Percentiles rank a stretch among this genome's conserved stretches.
These are phyloP conservation scores for Lytechinus pictus DNA, from an alignment of 35 echinoderm and acorn worm genomes.

Conservation along the genomic window DNA sequence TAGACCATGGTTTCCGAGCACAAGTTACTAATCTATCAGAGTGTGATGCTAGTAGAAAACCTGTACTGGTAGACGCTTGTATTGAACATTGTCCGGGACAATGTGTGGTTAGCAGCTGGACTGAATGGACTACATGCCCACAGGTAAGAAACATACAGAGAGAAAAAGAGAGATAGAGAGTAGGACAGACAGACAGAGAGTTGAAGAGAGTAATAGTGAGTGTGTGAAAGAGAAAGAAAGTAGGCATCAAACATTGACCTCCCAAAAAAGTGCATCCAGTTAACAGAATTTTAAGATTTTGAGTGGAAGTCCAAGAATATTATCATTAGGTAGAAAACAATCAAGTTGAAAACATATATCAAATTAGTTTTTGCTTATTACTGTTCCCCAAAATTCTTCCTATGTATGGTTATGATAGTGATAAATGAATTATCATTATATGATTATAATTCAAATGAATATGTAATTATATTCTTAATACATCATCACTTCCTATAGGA, in stretches of 20 bases:
- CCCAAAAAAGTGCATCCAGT: too few species aligned
- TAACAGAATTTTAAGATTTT: too few species aligned
- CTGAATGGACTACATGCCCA: constrained; percentile 82
- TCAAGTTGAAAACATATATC: too few species aligned
- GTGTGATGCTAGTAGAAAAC: constrained; percentile 57
- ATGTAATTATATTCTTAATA: neutral
- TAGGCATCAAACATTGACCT: too few species aligned
- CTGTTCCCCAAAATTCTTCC: too few species aligned
- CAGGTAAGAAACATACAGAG: constrained; percentile 52
- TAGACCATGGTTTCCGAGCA: constrained; percentile 28
- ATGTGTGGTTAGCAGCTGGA: constrained; percentile 88
- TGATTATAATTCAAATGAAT: neutral
- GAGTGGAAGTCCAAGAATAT: too few species aligned
- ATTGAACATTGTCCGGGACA: constrained; percentile 80
- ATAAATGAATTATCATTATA: neutral
- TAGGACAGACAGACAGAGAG: neutral
- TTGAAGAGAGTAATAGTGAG: neutral
- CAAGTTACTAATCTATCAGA: neutral
- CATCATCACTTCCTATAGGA: constrained; percentile 53
- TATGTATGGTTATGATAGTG: too few species aligned
- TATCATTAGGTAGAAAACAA: too few species aligned
- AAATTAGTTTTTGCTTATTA: too few species aligned
- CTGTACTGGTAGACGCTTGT: constrained; percentile 50
- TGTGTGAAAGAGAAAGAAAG: neutral
- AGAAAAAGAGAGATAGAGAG: neutral